These are phyloP conservation scores for Pipistrellus kuhlii DNA, from an alignment of 2,797 vertebrate genomes.

Conservation along the genomic window DNA sequence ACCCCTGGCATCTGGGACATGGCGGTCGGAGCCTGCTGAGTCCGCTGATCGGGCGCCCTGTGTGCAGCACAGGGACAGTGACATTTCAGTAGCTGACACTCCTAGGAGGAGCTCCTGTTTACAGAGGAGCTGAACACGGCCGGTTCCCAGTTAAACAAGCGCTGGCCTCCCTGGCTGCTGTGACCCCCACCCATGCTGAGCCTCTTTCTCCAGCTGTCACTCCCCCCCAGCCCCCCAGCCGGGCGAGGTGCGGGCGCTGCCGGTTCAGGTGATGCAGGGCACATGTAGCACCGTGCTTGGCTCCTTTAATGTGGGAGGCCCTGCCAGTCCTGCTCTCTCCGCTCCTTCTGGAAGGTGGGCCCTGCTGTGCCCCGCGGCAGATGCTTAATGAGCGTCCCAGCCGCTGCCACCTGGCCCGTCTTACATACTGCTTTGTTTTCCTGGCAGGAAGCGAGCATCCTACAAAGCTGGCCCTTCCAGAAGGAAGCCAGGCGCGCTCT, in stretches of 20 bases:
- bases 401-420: neutral
- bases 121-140: neutral
- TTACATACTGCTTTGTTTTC: neutral
- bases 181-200: neutral
- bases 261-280: fast-evolving
- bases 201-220: neutral
- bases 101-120: neutral
- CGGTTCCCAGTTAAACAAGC: neutral
- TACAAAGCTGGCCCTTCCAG: neutral
- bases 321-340: neutral
- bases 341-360: neutral
- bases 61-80: fast-evolving
- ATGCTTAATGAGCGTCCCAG: neutral
- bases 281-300: fast-evolving
- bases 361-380: neutral
- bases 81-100: neutral
- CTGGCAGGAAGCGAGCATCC: neutral
- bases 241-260: neutral
- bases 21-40: fast-evolving
- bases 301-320: neutral
- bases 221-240: fast-evolving
- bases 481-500: neutral
- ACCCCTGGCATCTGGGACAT: fast-evolving
- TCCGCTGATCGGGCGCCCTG: fast-evolving
- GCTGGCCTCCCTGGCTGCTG: neutral